Evolutionary conservation across 1,140 invertebrate species (phyloP).

Genomic region (Macrosteles quadrilineatus): DNA sequence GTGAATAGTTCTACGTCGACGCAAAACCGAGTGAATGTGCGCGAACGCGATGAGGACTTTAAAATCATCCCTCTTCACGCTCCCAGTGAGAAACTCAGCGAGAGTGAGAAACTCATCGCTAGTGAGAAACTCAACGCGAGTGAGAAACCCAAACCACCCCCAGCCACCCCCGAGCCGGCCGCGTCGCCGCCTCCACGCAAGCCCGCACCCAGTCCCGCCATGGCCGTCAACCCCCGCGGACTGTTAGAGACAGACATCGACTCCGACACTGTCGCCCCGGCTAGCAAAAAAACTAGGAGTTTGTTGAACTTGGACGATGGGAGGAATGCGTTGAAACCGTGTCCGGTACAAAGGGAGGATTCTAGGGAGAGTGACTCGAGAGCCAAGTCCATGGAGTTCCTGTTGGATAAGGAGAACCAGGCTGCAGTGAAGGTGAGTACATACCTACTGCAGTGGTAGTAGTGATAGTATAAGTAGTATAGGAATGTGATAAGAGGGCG

Average conservation of each 20-base stretch:
- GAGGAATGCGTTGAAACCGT: constrained; percentile 41
- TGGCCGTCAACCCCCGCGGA: constrained; percentile 34
- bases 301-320: constrained; percentile 72
- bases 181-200: constrained; percentile 44
- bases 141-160: constrained; percentile 29
- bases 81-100: constrained; percentile 20
- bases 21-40: constrained; percentile 31
- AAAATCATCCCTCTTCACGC: constrained; percentile 54
- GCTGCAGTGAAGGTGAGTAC: constrained; percentile 65
- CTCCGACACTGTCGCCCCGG: constrained; percentile 57
- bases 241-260: constrained; percentile 83
- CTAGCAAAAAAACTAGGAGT: constrained; percentile 64
- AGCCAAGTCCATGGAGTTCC: constrained; percentile 91
- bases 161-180: constrained; percentile 35
- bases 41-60: constrained; percentile 31
- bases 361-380: constrained; percentile 52
- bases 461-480: not conserved
- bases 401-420: constrained; percentile 86
- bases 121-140: constrained; percentile 31
- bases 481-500: not conserved
- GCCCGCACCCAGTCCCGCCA: constrained; percentile 32
- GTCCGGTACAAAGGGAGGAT: constrained; percentile 41
- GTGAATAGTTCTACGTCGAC: constrained; percentile 38
- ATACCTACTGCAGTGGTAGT: not conserved
- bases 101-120: no score